Base-by-base conservation (phyloP, 2,113 vertebrate genomes). In the Anhinga anhinga region DNA sequence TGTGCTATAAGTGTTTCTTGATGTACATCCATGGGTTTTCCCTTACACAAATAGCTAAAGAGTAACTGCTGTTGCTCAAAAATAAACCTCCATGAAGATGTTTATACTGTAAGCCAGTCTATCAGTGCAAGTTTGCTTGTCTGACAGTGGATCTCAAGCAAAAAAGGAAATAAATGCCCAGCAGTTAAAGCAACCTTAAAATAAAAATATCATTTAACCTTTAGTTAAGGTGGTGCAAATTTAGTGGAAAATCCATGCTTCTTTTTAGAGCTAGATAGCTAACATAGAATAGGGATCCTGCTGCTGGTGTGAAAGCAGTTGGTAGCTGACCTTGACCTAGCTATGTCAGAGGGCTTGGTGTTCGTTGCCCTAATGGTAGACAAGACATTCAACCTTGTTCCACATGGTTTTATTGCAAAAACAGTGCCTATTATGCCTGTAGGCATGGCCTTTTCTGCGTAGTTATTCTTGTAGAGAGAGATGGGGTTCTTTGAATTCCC, bases 281-380 rank as follows among this genome's bases (percentile, higher is more conserved):
- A 44, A 52, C 7, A 17, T 2, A 45, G 34, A 66, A 9, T 16
- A 88, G 44, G 3, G 13, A 42, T 73, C 22, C 34, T 82, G 42
- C 47, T 71, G 36, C 34, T 93, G 36, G 14, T 47, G 16, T 70
- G 53, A 82, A 49, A 55, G 58, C 25, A 32, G 29, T 9, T 58
- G 21, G 19, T 50, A 34, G 50, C 11, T 82, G 62, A 49, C 45
- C 34, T 61, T 65, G 23, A 25, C 27, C 22, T 59, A 18, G 14
- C 22, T 69, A 15, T 59, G 27, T 61, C 3, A 1, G 59, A 73
- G 67, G 52, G 21, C 23, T 19, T 0, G 0, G 14, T 49, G 25
- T 82, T 82, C 32, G 3, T 74, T 89, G 29, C 29, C 26, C 71
- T 86, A 7, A 2, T 55, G 40, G 26, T 42, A 56, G 32, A 26